Evolutionary conservation across 1,140 invertebrate species (phyloP).

Genomic region (Melitaea cinxia): DNA sequence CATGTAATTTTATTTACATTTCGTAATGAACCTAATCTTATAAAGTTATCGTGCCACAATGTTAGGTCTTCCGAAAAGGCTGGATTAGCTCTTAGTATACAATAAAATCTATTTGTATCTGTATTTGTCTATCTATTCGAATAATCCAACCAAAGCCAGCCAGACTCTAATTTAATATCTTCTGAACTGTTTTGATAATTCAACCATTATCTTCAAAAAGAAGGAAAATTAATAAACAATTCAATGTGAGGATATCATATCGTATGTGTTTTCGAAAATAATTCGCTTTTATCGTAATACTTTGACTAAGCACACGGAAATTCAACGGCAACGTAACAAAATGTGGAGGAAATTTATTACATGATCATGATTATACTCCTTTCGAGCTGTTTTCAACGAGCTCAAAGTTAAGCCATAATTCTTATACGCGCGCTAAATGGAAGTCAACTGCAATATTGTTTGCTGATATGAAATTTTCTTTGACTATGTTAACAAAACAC

Average conservation of each 20-base stretch:
- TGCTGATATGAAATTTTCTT: neutral
- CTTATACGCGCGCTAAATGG: neutral
- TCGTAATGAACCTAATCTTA: no score
- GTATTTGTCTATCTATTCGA: no score
- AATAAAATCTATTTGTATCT: no score
- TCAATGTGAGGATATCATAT: neutral
- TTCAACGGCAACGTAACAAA: neutral
- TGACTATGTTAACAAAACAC: neutral
- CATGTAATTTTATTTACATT: no score
- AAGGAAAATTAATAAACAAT: no score
- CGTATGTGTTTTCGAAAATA: neutral
- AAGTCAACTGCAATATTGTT: neutral
- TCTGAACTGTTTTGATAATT: no score
- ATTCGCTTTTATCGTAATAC: neutral
- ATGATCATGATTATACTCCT: neutral
- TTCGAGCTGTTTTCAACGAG: neutral
- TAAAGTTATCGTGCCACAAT: no score
- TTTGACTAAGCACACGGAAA: neutral
- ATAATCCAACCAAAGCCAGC: no score
- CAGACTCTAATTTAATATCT: no score
- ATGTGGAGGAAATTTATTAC: conserved; percentile 8
- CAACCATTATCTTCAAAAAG: no score
- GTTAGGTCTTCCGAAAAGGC: no score
- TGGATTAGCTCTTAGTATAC: no score
- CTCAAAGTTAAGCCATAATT: neutral